A percentile compares a stretch with the other conserved stretches of the same genome.
These are phyloP conservation scores for Dicrurus megarhynchus DNA, from an alignment of 2,113 vertebrate genomes.

Conservation along the genomic window DNA sequence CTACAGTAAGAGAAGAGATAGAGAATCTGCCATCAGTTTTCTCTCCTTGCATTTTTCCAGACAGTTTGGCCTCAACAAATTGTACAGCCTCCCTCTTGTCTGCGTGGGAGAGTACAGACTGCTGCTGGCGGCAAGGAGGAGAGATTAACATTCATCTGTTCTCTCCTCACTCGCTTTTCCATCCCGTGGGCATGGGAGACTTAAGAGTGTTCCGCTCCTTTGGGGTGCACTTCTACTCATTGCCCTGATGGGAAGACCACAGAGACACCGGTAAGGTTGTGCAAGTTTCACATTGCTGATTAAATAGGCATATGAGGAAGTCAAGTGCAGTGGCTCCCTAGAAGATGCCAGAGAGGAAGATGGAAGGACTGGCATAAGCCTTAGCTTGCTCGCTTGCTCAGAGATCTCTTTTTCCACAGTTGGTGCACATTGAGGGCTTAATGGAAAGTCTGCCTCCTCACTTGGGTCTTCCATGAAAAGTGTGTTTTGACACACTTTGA, in stretches of 20 bases:
- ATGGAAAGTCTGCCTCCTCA: not conserved
- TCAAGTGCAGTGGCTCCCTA: not conserved
- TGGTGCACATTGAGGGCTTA: rapidly evolving
- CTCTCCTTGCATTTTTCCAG: not conserved
- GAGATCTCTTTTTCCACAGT: not conserved
- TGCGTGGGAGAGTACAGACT: conserved; percentile 57
- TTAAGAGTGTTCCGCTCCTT: not conserved
- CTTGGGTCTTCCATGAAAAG: not conserved
- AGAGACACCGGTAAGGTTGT: not conserved
- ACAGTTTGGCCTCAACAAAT: conserved; percentile 22
- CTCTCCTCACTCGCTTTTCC: not conserved
- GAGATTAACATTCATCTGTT: conserved; percentile 52
- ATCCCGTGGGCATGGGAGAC: not conserved
- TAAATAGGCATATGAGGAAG: not conserved
- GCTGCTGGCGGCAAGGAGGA: conserved; percentile 22
- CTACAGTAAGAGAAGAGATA: not conserved
- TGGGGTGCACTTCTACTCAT: not conserved
- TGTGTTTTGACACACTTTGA: not conserved
- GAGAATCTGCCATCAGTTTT: not conserved
- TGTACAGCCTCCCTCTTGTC: conserved; percentile 17
- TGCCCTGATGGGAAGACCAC: not conserved
- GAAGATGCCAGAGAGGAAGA: not conserved
- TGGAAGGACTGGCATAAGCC: not conserved
- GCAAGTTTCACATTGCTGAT: not conserved
- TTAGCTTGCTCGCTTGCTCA: rapidly evolving